These are phyloP conservation scores for Musca vetustissima DNA, from an alignment of 1,140 invertebrate species.

Conservation along the genomic window DNA sequence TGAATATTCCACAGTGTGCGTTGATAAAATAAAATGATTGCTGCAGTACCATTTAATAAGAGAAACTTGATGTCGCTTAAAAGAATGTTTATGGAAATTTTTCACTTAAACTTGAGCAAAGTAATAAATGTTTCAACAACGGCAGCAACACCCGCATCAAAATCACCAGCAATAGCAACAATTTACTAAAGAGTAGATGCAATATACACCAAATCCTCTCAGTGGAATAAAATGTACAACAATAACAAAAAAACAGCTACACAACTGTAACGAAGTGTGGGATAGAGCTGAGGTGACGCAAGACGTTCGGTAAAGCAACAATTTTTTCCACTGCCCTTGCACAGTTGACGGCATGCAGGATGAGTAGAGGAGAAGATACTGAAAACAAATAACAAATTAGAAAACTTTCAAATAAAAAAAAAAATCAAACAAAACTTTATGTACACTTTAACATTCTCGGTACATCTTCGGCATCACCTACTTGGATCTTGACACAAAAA, in stretches of 20 bases:
- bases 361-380: background rate
- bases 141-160: background rate
- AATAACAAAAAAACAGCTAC: background rate
- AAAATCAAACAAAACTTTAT: slow-evolving; percentile 11
- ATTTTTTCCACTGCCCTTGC: background rate
- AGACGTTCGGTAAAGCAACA: background rate
- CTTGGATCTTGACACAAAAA: background rate
- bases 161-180: background rate
- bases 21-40: background rate
- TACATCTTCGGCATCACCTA: background rate
- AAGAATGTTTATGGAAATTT: slow-evolving; percentile 19
- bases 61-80: slow-evolving; percentile 13
- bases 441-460: background rate
- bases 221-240: background rate
- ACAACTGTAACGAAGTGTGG: no score
- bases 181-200: background rate
- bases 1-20: background rate
- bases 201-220: background rate
- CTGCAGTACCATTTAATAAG: slow-evolving; percentile 10
- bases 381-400: slow-evolving; percentile 7
- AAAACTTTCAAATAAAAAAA: slow-evolving; percentile 14
- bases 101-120: slow-evolving; percentile 15
- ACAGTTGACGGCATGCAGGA: background rate
- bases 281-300: background rate
- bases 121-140: slow-evolving; percentile 10